phyloP scores from a whole-genome alignment of 2,113 vertebrate species.

The Gymnocephalus cernua region DNA sequence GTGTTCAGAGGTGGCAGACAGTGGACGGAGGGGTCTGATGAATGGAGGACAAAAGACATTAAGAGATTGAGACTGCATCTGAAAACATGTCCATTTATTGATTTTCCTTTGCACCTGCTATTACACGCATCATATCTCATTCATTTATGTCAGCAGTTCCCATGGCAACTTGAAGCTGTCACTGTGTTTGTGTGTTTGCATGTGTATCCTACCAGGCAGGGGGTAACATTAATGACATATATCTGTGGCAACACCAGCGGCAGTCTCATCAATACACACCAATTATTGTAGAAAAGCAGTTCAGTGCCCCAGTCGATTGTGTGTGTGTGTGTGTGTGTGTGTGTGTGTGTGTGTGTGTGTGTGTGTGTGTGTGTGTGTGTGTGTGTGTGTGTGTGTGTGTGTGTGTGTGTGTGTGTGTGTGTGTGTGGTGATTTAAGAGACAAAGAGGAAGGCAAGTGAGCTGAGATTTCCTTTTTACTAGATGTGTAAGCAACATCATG shows the following conservation, averaged over 20 bases:
- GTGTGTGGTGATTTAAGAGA: conserved; percentile 24
- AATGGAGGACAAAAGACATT: conserved; percentile 39
- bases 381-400: background rate
- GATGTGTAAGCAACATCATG: conserved; percentile 24
- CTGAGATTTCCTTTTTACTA: conserved; percentile 3
- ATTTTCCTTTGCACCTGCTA: conserved; percentile 26
- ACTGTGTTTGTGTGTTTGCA: conserved; percentile 13
- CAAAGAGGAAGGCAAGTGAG: conserved; percentile 22
- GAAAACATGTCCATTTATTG: conserved; percentile 47
- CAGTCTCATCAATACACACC: conserved; percentile 57
- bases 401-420: background rate
- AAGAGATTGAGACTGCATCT: conserved; percentile 3
- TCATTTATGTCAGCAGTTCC: conserved; percentile 60
- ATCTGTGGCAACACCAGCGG: conserved; percentile 58
- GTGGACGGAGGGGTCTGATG: conserved; percentile 27
- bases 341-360: background rate
- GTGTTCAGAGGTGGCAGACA: conserved; percentile 4
- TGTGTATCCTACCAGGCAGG: conserved; percentile 37
- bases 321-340: background rate
- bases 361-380: background rate
- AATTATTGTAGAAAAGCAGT: conserved; percentile 47
- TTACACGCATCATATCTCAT: conserved; percentile 34
- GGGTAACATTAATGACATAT: conserved; percentile 61
- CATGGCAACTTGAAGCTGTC: conserved; percentile 59
- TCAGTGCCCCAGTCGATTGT: conserved; percentile 4